These are phyloP conservation scores for Chlamydotis undulata DNA, from an alignment of 2,113 vertebrate genomes.

Conservation along the genomic window DNA sequence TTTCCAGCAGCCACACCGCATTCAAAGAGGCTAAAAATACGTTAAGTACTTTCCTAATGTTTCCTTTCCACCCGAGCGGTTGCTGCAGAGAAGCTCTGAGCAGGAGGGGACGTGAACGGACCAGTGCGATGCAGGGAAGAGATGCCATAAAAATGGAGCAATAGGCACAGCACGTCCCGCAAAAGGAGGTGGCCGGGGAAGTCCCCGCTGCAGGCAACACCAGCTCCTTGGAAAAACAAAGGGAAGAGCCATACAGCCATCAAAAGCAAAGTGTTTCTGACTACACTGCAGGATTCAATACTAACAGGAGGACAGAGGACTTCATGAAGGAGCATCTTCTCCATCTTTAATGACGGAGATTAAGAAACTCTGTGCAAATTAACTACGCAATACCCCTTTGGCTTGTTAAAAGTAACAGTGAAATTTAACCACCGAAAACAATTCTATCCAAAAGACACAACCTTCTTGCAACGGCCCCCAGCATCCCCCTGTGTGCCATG, in stretches of 20 bases:
- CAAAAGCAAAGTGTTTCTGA: not conserved
- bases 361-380: not conserved
- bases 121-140: not conserved
- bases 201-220: not conserved
- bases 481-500: accelerated
- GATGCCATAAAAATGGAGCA: not conserved
- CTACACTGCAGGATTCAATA: not conserved
- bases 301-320: not conserved
- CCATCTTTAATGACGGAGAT: not conserved
- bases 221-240: not conserved
- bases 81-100: not conserved
- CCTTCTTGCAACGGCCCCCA: not conserved
- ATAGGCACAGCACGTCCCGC: accelerated
- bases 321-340: not conserved
- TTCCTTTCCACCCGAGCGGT: not conserved
- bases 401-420: not conserved
- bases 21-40: conserved; percentile 54
- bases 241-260: not conserved
- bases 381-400: not conserved
- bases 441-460: not conserved
- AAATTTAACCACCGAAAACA: not conserved
- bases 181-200: not conserved
- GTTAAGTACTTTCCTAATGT: conserved; percentile 24
- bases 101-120: not conserved
- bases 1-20: conserved; percentile 44